Percentiles rank a stretch among this genome's conserved stretches.
Evolutionary conservation across 2,888 invertebrate genomes (phyloP).

Genomic region (Xestia c-nigrum): DNA sequence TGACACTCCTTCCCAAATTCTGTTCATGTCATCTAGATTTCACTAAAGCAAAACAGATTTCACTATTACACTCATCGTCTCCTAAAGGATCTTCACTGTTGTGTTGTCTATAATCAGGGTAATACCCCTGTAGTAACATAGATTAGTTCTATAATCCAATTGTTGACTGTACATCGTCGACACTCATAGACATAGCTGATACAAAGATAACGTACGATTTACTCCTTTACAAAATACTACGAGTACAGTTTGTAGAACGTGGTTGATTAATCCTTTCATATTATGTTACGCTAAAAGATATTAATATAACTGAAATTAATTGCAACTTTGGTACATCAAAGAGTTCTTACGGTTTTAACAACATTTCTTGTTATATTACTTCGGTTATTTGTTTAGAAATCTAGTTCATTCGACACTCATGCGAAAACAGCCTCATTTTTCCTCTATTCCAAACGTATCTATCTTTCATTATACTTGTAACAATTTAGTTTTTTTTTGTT

Average conservation of each 20-base stretch:
- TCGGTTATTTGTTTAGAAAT: slow-evolving; percentile 22
- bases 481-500: slow-evolving; percentile 53
- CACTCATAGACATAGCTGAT: slow-evolving; percentile 30
- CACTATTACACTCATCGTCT: background rate
- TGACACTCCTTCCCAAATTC: slow-evolving; percentile 15
- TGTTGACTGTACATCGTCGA: slow-evolving; percentile 35
- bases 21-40: slow-evolving; percentile 13
- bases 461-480: slow-evolving; percentile 40
- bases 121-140: slow-evolving; percentile 38
- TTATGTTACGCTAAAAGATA: slow-evolving; percentile 3
- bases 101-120: slow-evolving; percentile 39
- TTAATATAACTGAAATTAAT: slow-evolving; percentile 6
- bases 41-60: slow-evolving; percentile 3
- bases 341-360: background rate
- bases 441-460: slow-evolving; percentile 32
- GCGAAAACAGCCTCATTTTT: slow-evolving; percentile 28
- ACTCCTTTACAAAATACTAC: slow-evolving; percentile 35
- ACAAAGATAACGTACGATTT: slow-evolving; percentile 35
- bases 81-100: slow-evolving; percentile 20
- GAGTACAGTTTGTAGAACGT: background rate
- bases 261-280: slow-evolving; percentile 14
- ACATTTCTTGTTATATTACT: slow-evolving; percentile 10
- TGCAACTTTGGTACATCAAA: slow-evolving; percentile 12
- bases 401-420: slow-evolving; percentile 7
- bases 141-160: slow-evolving; percentile 55